A percentile compares a stretch with the other conserved stretches of the same genome.
phyloP scores from a whole-genome alignment of 2,797 vertebrate species.

The Petrocephalus sullivani region DNA sequence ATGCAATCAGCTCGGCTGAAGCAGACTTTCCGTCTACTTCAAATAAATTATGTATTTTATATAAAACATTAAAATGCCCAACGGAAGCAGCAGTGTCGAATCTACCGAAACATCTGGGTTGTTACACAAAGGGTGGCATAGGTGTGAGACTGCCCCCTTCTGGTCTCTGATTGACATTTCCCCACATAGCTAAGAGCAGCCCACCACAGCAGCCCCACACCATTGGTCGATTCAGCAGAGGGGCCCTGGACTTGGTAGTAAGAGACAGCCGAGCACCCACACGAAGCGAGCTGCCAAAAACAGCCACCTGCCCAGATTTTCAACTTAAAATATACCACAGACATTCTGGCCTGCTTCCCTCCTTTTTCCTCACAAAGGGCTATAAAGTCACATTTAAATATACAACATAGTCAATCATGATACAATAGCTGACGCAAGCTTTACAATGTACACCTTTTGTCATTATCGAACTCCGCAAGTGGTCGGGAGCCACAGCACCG shows the following conservation, averaged over 20 bases:
- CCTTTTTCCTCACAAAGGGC: slow-evolving; percentile 61
- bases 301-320: slow-evolving; percentile 53
- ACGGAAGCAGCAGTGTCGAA: slow-evolving; percentile 66
- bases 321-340: slow-evolving; percentile 60
- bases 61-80: slow-evolving; percentile 79
- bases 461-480: slow-evolving; percentile 93
- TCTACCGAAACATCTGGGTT: slow-evolving; percentile 49
- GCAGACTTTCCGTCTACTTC: slow-evolving; percentile 45
- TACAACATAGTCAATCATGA: slow-evolving; percentile 66
- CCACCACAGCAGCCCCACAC: background rate
- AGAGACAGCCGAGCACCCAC: slow-evolving; percentile 71
- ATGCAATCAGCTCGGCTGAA: slow-evolving; percentile 77
- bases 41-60: slow-evolving; percentile 80
- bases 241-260: slow-evolving; percentile 56
- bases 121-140: background rate
- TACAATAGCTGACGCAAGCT: slow-evolving; percentile 73
- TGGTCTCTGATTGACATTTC: background rate
- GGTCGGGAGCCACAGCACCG: slow-evolving; percentile 82
- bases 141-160: background rate
- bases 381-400: slow-evolving; percentile 82
- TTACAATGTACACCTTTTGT: slow-evolving; percentile 97
- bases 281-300: slow-evolving; percentile 63
- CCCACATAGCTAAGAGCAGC: background rate
- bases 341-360: slow-evolving; percentile 63
- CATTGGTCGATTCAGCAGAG: background rate